Percentiles rank a stretch among this genome's conserved stretches.
These are phyloP conservation scores for Cassiopea xamachana DNA, from an alignment of 30 jellyfish, hydroid and myxozoan genomes.

Conservation along the genomic window DNA sequence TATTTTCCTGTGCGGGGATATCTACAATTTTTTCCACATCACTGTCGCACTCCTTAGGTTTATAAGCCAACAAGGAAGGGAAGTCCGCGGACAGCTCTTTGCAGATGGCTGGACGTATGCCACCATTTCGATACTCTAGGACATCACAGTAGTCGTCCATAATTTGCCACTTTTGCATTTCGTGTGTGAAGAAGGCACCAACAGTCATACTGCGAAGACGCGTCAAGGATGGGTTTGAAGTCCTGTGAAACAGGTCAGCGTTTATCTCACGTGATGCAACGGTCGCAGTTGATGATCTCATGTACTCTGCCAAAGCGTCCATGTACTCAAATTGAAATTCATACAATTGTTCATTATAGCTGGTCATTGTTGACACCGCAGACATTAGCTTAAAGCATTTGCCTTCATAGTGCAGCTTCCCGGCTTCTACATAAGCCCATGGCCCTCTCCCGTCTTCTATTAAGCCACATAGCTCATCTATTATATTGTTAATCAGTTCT, in stretches of 20 bases:
- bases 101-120: not conserved
- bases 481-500: not conserved
- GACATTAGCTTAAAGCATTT: not conserved
- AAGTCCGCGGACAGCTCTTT: not conserved
- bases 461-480: not conserved
- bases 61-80: not conserved
- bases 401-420: not conserved
- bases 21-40: not conserved
- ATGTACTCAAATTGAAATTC: conserved; percentile 3
- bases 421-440: not conserved
- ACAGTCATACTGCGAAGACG: not conserved
- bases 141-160: not conserved
- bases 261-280: not conserved
- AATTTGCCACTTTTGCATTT: not conserved
- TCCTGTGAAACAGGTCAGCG: not conserved
- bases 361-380: not conserved
- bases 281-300: not conserved
- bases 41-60: not conserved
- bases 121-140: not conserved
- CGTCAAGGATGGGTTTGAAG: not conserved
- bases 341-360: not conserved
- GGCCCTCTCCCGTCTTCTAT: not conserved
- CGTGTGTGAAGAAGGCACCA: not conserved
- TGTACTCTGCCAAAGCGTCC: conserved; percentile 1
- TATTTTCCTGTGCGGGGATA: not conserved